Base-by-base conservation (phyloP, 2,888 invertebrate species). In the Sinotaia quadrata region DNA sequence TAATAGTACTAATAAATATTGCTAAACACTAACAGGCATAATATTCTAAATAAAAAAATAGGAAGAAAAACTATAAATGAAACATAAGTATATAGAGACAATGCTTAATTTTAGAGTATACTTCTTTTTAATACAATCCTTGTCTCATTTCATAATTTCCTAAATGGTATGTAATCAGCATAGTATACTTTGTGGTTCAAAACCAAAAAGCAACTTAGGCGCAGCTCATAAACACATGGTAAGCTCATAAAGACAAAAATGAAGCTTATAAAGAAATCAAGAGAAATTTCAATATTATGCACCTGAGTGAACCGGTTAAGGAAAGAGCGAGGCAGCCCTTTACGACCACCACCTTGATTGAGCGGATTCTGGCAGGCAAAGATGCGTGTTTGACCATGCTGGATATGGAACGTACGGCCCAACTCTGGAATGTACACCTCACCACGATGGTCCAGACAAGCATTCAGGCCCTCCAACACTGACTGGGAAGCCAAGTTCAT, bases 291-390 rank as follows among this genome's bases (percentile, higher is more conserved):
- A 36, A 58, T 54, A 62, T n/a, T n/a, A n/a, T n/a, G n/a, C 69
- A 84, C 84, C 82, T 85, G 84, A 27, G 96, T 97, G 85, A 99
- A 99, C 81, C 99, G 92, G 88, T 99, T 99, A 0, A 99, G 90
- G 87, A 99, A 99, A 0, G 98, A 98, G 82, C 95, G 92, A 0
- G 99, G 99, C 34, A 99, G 90, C 0, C 98, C 98, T 87, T 98
- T 93, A 74, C 99, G 91, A 0, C 95, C 97, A 0, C 98, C 98
- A 12, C 99, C 99, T 90, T 99, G 96, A 81, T 93, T 92, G 49
- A 95, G 89, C 0, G 99, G 99, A 91, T 99, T 99, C 89, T 99
- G 99, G 83, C 98, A 98, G 0, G 95, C 99, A 88, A 99, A 99
- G 60, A 99, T 91, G 78, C 94, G 92, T 0, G 97, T 97, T 78